Evolutionary conservation across 2,797 vertebrate genomes (phyloP), one percentile per base, ranked within the genome.

Genomic region (Morus bassanus): DNA sequence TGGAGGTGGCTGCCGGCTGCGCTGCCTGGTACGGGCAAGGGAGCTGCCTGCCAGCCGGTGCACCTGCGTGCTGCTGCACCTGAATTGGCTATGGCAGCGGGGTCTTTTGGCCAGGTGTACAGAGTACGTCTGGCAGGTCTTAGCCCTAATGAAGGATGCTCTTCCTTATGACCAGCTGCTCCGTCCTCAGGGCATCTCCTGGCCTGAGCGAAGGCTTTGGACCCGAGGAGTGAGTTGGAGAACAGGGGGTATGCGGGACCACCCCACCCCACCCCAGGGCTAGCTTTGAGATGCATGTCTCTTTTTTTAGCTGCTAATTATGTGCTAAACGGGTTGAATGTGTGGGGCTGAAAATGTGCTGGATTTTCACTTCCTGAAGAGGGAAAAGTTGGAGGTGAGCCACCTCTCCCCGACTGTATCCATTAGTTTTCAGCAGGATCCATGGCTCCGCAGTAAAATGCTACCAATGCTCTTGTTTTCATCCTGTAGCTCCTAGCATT

Each of bases 231-330:
- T 8, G 25, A 54, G 10, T 3, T 15, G 35, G 67, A 45, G n/a
- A 54, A 17, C 7, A 7, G 4, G 12, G 14, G 5, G 11, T 11
- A 2, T 8, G 37, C 0, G 0, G 37, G 13, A 41, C 10, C 18
- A 12, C 25, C 25, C 23, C 3, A 0, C 5, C 6, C 73, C 37
- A 39, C 45, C 43, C 19, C 27, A 23, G 33, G 13, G 11, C 27
- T 75, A 21, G 6, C 41, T 70, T 43, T 53, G 70, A 46, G 35
- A 13, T 28, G 7, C 0, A 0, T 6, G 8, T 81, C 23, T 8
- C 30, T 81, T 64, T 43, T 28, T 2, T 12, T 35, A 39, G 6
- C 4, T 51, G 25, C 28, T 57, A 28, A 67, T 33, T 56, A 2
- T 68, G 81, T 75, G 17, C 57, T 35, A 18, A 48, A 43, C 1